Evolutionary conservation across 2,113 vertebrate species (phyloP), one percentile per base, ranked within the genome.

Genomic region (Oxygymnocypris stewartii): DNA sequence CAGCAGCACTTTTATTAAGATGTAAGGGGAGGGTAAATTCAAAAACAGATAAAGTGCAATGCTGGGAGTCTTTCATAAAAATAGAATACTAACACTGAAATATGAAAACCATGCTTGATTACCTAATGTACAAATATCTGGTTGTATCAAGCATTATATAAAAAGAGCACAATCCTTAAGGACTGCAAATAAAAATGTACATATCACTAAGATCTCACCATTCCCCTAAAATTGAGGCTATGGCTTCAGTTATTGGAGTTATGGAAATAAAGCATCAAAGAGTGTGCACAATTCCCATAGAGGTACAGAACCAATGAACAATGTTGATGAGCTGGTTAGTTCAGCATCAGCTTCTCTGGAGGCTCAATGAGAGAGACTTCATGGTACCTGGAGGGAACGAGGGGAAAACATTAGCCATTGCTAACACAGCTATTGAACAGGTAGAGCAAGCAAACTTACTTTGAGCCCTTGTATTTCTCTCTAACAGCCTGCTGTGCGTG

Each of bases 401-500:
- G 2, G 23, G 57, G 88, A 87, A 79, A 2, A 0, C 84, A 8
- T 42, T 12, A 61, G 57, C 23, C 57, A 23, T 3, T 23, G 57
- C 7, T 2, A 59, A 59, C 40, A 40, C 63, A 28, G 49, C 54
- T 2, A 23, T 5, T 59, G 20, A n/a, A 35, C 3, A 3, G 6
- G 18, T n/a, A n/a, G 10, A 11, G n/a, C 2, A 80, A 40, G 13
- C 5, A 1, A 49, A 90, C 97, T 96, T 93, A 99, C 98, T 98
- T 99, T 0, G 94, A 57, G 35, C 90, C 92, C 92, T 99, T 99
- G 94, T 99, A 99, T 91, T 99, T 99, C 85, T 99, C 98, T 75
- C 94, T 92, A 87, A 99, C 95, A 9, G 98, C 97, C 91, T 99
- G 98, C 90, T 99, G 98, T 0, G 96, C 94, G 16, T 99, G 98